Base-by-base conservation (phyloP, 2,113 vertebrate genomes). In the Hydrolagus affinis region DNA sequence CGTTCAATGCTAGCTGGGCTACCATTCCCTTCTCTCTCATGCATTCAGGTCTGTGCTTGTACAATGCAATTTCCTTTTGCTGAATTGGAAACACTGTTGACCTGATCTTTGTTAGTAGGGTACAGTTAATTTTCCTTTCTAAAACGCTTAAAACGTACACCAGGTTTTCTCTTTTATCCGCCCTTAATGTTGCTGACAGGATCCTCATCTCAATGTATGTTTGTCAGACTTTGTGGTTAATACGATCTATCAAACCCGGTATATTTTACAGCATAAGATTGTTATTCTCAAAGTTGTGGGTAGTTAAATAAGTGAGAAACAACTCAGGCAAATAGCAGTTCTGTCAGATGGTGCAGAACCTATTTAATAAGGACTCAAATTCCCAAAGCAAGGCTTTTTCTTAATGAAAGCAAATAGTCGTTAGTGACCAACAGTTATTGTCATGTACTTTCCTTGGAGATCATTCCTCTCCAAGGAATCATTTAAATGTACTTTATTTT, bases 21-120 rank as follows among this genome's bases (percentile, higher is more conserved):
- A n/a, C n/a, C n/a, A 44, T 44, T 44, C 44, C 44, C 44, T 44
- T 44, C 44, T 3, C 44, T 44, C 44, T 44, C 44, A 44, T 44
- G 44, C 44, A 6, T 44, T 3, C 30, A 75, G 17, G 11, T 30
- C 11, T 19, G 28, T 23, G 28, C 15, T 30, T 44, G 66, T 62
- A 83, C 78, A 83, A 68, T 68, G 28, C 60, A 66, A 83, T 28
- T 83, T 68, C 78, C 78, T 83, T 68, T 66, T 64, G 25, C 66
- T 32, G 78, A 83, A 83, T 23, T 12, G 32, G 78, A 68, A 66
- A 66, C 62, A 32, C 15, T 7, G 23, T 68, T 83, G 78, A 83
- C 78, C 57, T 66, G 30, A 83, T 66, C 60, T 68, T 66, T 60
- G 30, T 83, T 62, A 83, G 78, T 62, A 83, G 78, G 78, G 66